Evolutionary conservation across 2,797 vertebrate species (phyloP).

Genomic region (Distichodus sexfasciatus): DNA sequence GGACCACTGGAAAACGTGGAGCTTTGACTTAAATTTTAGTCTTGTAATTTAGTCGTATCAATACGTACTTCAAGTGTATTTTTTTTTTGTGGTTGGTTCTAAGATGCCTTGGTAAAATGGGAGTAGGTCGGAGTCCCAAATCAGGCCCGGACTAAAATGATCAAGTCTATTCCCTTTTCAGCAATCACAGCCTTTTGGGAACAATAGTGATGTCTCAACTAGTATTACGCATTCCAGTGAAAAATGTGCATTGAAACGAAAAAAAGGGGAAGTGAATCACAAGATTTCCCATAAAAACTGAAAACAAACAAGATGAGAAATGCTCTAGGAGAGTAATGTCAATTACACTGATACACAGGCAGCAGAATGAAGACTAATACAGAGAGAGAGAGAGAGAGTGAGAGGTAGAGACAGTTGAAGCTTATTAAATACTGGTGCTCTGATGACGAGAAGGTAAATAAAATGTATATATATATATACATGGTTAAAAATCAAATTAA

Average conservation of each 20-base stretch:
- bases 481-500: constrained; percentile 63
- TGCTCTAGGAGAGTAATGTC: constrained; percentile 80
- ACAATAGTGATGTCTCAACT: constrained; percentile 80
- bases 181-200: constrained; percentile 66
- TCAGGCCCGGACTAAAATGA: constrained; percentile 62
- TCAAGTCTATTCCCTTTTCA: constrained; percentile 63
- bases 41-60: no score
- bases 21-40: neutral
- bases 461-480: constrained; percentile 43
- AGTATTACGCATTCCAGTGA: constrained; percentile 93
- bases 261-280: constrained; percentile 74
- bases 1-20: neutral
- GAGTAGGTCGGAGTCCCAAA: constrained; percentile 59
- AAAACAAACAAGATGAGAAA: constrained; percentile 92
- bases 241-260: constrained; percentile 74
- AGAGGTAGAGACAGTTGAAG: constrained; percentile 69
- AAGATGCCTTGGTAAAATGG: no score
- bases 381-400: constrained; percentile 81
- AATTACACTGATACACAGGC: constrained; percentile 95
- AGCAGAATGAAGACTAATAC: constrained; percentile 99
- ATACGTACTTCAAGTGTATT: no score
- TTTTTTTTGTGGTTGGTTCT: no score
- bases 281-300: constrained; percentile 82
- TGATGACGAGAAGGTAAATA: constrained; percentile 70
- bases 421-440: constrained; percentile 79